Evolutionary conservation across 37 sponge, comb jelly and placozoan species (phyloP), one percentile per base, ranked within the genome.

Genomic region (Ianthella basta): DNA sequence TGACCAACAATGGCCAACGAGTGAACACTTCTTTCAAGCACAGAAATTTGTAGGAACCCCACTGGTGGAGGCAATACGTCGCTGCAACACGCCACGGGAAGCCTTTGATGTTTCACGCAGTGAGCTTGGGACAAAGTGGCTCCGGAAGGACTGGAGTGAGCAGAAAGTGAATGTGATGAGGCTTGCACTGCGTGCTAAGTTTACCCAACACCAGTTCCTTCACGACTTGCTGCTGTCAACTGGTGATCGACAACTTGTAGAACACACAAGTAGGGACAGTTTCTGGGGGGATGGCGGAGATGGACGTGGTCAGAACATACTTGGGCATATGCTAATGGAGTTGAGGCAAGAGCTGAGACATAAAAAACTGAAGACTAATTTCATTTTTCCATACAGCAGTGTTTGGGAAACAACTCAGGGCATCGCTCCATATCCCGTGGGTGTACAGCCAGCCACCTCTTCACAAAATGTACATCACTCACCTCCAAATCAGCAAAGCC

Each of bases 281-380:
- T 91, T 67, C 84, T 91, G 91, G 91, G 91, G 87, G 83, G 91
- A 91, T 65, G 91, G 91, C 0, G 87, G 91, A 53, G 84, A 89
- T 80, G 86, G 90, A 13, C 81, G 39, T 35, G 90, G 90, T 6
- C 6, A 85, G 74, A 87, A 91, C 80, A n/a, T 30, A 20, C 91
- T 90, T 40, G 87, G 87, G 61, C 34, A 50, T 5, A 68, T 90
- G 10, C 69, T 86, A 4, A 75, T 74, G 80, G 27, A 83, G 50
- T 29, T 90, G 18, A 59, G 87, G 20, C 38, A 60, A 61, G 50
- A 44, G 8, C 50, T 44, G 50, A 44, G 8, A 44, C 50, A 44
- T 44, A 44, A 44, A 10, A 3, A 44, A 8, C 8, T 44, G 8
- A 3, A 44, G 6, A 44, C 8, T 44, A 44, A 8, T 44, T 44